These are phyloP conservation scores for Malurus melanocephalus DNA, from an alignment of 2,113 vertebrate species.

Conservation along the genomic window DNA sequence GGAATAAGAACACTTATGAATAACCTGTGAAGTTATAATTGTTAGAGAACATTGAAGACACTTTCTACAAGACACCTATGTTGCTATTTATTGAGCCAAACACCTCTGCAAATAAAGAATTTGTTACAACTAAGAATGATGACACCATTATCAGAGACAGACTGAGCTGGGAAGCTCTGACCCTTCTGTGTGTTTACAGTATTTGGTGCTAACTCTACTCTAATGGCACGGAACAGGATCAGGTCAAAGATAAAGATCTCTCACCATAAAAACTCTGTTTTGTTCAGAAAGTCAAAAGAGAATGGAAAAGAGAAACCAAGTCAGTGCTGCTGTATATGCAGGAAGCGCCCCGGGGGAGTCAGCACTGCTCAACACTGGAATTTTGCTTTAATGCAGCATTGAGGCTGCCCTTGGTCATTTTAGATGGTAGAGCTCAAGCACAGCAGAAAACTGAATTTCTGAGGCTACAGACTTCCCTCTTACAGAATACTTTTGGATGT, in stretches of 20 bases:
- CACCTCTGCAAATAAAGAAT: not conserved
- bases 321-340: rapidly evolving
- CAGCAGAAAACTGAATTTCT: not conserved
- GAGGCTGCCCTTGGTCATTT: not conserved
- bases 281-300: not conserved
- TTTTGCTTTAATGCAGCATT: not conserved
- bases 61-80: not conserved
- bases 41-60: not conserved
- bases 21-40: not conserved
- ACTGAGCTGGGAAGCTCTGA: not conserved
- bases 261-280: not conserved
- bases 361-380: rapidly evolving
- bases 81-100: not conserved
- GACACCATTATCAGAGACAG: not conserved
- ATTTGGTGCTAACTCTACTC: not conserved
- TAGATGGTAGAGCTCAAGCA: not conserved
- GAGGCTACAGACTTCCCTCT: not conserved
- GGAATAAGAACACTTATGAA: not conserved
- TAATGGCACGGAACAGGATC: not conserved
- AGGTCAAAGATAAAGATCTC: not conserved
- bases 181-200: not conserved
- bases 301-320: not conserved
- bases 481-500: not conserved
- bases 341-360: rapidly evolving
- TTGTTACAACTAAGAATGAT: not conserved